Evolutionary conservation across 2,113 vertebrate genomes (phyloP), one percentile per base, ranked within the genome.

Genomic region (Oreamnos americanus): DNA sequence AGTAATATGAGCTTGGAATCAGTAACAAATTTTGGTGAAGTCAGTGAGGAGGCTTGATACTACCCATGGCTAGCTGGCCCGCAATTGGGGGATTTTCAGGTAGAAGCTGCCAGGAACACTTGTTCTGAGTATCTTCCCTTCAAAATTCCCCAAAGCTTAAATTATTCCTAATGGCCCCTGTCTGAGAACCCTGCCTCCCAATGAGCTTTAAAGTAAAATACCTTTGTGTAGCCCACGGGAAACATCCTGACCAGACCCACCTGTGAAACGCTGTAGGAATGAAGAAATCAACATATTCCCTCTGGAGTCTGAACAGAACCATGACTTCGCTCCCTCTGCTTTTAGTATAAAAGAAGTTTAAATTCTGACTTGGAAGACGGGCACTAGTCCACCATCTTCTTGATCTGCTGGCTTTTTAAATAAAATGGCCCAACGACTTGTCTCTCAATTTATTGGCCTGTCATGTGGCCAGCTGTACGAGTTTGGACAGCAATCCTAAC

Each of bases 51-150:
- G 30, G 16, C 78, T 81, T 21, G 17, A 28, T 33, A 49, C 30
- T 51, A 49, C 47, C n/a, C 9, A 3, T 21, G 78, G 28, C 28
- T 51, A 33, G 30, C 47, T n/a, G 79, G 30, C 19, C 79, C 30
- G 0, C 45, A 33, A 0, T 1, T n/a, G 49, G 30, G 5, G 19
- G 33, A n/a, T 53, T n/a, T n/a, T 81, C 19, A 17, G 11, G 19
- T 53, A 82, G 19, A 33, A 82, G 19, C 49, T 82, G 5, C 79
- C 19, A 16, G 6, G 47, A n/a, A 21, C 17, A 53, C 30, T 23
- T 51, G 49, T 53, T 33, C 11, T 82, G 30, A n/a, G 49, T 4
- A 21, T 82, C 30, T 82, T n/a, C 19, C 30, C 19, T 82, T n/a
- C 49, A 25, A 53, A 82, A 53, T n/a, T 53, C 10, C 30, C 30